phyloP scores from a whole-genome alignment of 2,797 vertebrate species.

The Oryzias sinensis region DNA sequence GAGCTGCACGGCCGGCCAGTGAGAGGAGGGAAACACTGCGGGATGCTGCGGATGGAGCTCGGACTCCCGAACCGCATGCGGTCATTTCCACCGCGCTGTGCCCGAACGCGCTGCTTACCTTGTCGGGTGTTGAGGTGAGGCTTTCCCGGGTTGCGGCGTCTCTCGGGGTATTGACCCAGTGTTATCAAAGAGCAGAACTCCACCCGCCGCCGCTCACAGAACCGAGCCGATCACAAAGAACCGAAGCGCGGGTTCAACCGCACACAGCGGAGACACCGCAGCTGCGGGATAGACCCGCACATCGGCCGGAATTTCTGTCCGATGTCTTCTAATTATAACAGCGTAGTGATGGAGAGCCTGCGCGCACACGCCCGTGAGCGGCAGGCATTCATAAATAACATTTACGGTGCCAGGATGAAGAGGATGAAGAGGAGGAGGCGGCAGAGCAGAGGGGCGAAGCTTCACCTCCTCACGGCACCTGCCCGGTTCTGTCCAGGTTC shows the following conservation, averaged over 20 bases:
- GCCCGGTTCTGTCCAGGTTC: conserved; percentile 12
- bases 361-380: conserved; percentile 70
- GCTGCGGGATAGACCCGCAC: conserved; percentile 13
- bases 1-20: conserved; percentile 19
- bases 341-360: conserved; percentile 48
- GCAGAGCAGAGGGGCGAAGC: conserved; percentile 14
- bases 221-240: conserved; percentile 30
- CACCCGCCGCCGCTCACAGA: conserved; percentile 34
- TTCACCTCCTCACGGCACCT: conserved; percentile 43
- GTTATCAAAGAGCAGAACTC: conserved; percentile 42
- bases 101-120: conserved; percentile 54
- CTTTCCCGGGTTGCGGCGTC: conserved; percentile 30
- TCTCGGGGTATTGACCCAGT: conserved; percentile 61
- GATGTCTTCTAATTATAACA: conserved; percentile 33
- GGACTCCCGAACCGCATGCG: conserved; percentile 1
- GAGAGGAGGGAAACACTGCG: conserved; percentile 38
- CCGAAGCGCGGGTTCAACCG: conserved; percentile 24
- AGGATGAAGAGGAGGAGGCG: conserved; percentile 14
- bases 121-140: conserved; percentile 25
- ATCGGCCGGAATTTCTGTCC: conserved; percentile 22
- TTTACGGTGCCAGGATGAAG: conserved; percentile 52
- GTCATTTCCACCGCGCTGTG: background rate
- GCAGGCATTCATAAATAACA: conserved; percentile 76
- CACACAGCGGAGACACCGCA: conserved; percentile 9
- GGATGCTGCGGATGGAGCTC: conserved; percentile 47